Conservation (phyloP, 2,888 invertebrate species). For the Xestobium rufovillosum region DNA sequence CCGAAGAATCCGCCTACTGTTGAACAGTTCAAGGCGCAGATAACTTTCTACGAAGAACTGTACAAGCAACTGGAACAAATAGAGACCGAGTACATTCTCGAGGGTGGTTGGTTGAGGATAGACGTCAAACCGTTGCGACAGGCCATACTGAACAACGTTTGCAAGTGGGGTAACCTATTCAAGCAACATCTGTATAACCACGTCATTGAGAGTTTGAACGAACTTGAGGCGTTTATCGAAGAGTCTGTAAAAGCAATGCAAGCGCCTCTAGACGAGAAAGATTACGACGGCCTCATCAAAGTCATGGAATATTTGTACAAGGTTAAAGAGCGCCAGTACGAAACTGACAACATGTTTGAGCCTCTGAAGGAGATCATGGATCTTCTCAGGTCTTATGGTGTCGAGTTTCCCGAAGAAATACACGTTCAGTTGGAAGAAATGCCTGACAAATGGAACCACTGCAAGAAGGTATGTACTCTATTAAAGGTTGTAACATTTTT, state of each 20-base stretch:
- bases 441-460: constrained; percentile 80
- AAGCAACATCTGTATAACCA: constrained; percentile 78
- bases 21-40: constrained; percentile 69
- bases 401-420: constrained; percentile 74
- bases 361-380: constrained; percentile 81
- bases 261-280: constrained; percentile 70
- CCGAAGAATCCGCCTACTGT: constrained; percentile 57
- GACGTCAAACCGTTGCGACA: constrained; percentile 75
- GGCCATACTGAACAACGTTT: constrained; percentile 71
- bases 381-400: constrained; percentile 75
- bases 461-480: constrained; percentile 71
- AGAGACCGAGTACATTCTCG: constrained; percentile 59
- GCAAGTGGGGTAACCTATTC: constrained; percentile 83
- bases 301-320: constrained; percentile 75
- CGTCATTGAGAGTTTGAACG: constrained; percentile 68
- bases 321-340: constrained; percentile 68
- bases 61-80: constrained; percentile 67
- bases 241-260: constrained; percentile 66
- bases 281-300: constrained; percentile 74
- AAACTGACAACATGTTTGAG: constrained; percentile 85
- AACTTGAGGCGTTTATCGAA: constrained; percentile 69
- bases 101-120: constrained; percentile 70
- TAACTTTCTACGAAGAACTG: constrained; percentile 74
- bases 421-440: constrained; percentile 69
- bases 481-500: too few relatives aligned